These are phyloP conservation scores for Nanorana parkeri DNA, from an alignment of 2,113 vertebrate genomes.

Conservation along the genomic window DNA sequence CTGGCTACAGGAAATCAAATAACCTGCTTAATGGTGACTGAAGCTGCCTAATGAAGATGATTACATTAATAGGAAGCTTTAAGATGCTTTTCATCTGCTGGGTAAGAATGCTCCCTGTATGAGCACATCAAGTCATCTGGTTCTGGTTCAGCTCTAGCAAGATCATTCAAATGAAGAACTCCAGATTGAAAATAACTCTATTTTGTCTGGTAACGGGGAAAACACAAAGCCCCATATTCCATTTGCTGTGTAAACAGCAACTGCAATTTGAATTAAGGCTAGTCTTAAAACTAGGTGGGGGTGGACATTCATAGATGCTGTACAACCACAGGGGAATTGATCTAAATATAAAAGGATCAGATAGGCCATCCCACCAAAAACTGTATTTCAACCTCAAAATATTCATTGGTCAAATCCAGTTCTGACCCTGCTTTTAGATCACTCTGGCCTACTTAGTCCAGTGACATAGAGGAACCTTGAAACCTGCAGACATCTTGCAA, in stretches of 20 bases:
- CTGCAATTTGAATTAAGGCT: background rate
- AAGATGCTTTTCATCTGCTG: constrained; percentile 33
- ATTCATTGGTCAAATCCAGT: too few species aligned
- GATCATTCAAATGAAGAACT: background rate
- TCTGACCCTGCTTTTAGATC: too few species aligned
- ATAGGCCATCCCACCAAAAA: too few species aligned
- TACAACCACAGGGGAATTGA: too few species aligned
- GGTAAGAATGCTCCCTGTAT: constrained; percentile 9
- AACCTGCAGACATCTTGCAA: too few species aligned
- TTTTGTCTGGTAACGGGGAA: background rate
- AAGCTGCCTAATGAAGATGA: constrained; percentile 36
- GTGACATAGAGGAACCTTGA: too few species aligned
- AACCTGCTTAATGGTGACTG: constrained; percentile 26
- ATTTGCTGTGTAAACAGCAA: constrained; percentile 48
- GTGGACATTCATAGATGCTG: background rate
- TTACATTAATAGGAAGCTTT: constrained; percentile 32
- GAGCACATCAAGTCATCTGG: constrained; percentile 34
- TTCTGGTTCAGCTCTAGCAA: constrained; percentile 21
- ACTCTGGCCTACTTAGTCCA: too few species aligned
- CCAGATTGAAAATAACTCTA: constrained; percentile 38
- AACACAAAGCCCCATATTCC: constrained; percentile 2
- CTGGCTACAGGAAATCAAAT: constrained; percentile 14
- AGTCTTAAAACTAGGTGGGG: background rate
- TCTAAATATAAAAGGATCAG: too few species aligned
- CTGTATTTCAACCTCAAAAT: too few species aligned